phyloP scores from a whole-genome alignment of 1,140 invertebrate genomes.

The Ostrea edulis region DNA sequence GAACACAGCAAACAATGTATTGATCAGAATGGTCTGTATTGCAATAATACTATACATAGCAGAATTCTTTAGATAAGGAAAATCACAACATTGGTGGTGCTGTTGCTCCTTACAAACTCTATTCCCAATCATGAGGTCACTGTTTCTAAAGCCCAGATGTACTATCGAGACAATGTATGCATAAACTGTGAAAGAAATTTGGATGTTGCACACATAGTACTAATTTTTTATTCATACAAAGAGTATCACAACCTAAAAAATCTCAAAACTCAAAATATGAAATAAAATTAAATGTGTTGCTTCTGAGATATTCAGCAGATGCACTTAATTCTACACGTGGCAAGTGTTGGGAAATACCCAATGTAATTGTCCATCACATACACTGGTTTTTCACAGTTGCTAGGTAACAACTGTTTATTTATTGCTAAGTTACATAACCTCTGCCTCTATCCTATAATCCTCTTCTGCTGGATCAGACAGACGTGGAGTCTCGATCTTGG shows the following conservation, averaged over 20 bases:
- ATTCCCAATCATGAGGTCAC: too few species aligned
- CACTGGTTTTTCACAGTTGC: background rate
- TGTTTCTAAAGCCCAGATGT: too few species aligned
- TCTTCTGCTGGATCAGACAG: background rate
- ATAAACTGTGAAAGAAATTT: too few species aligned
- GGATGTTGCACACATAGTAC: too few species aligned
- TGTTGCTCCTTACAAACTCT: too few species aligned
- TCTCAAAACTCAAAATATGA: too few species aligned
- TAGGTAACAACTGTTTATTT: background rate
- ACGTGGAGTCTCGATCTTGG: background rate
- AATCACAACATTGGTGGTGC: too few species aligned
- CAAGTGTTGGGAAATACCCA: background rate
- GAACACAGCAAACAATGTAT: too few species aligned
- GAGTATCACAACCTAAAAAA: background rate
- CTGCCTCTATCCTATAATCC: slow-evolving; percentile 41
- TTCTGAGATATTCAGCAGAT: background rate
- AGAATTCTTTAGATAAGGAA: too few species aligned
- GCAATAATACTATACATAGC: too few species aligned
- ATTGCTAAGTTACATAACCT: slow-evolving; percentile 27
- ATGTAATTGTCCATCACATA: background rate
- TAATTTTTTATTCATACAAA: background rate
- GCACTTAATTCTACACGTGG: background rate
- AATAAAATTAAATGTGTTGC: background rate
- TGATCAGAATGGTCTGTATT: too few species aligned
- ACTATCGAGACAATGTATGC: too few species aligned